Conservation (phyloP, 2,113 vertebrate species). For the Campylorhamphus procurvoides region DNA sequence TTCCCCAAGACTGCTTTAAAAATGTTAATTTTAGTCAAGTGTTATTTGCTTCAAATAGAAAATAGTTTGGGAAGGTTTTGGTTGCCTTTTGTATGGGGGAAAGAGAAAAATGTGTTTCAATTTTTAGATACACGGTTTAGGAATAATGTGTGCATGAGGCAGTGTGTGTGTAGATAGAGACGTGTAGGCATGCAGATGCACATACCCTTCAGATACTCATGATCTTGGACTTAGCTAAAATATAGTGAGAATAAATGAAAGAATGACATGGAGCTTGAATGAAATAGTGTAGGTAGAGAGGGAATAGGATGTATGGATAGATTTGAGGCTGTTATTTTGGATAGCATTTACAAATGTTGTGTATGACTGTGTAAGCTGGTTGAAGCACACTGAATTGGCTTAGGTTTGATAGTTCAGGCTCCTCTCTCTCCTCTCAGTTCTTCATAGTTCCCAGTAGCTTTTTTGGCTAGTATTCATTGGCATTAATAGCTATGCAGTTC, state of each 20-base stretch:
- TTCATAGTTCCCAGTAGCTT: not conserved
- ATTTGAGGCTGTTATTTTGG: not conserved
- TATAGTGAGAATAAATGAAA: not conserved
- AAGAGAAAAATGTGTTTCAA: not conserved
- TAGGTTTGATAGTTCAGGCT: not conserved
- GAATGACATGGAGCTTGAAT: not conserved
- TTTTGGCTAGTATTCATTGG: not conserved
- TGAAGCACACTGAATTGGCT: not conserved
- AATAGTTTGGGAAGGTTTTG: not conserved
- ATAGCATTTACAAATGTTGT: not conserved
- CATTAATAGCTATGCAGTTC: slow-evolving; percentile 36
- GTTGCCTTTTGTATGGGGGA: not conserved
- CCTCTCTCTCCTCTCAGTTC: not conserved
- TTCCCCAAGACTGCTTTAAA: not conserved
- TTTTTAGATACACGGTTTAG: not conserved
- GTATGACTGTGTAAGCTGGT: not conserved
- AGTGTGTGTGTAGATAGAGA: not conserved
- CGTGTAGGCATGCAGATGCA: accelerated
- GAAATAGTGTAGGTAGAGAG: not conserved
- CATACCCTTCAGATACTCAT: not conserved
- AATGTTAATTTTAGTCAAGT: slow-evolving; percentile 2
- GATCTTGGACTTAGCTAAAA: not conserved
- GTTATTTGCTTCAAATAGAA: slow-evolving; percentile 21
- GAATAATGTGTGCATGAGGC: not conserved
- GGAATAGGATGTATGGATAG: not conserved